phyloP scores from a whole-genome alignment of 2,113 vertebrate genomes.

The Copsychus sechellarum region DNA sequence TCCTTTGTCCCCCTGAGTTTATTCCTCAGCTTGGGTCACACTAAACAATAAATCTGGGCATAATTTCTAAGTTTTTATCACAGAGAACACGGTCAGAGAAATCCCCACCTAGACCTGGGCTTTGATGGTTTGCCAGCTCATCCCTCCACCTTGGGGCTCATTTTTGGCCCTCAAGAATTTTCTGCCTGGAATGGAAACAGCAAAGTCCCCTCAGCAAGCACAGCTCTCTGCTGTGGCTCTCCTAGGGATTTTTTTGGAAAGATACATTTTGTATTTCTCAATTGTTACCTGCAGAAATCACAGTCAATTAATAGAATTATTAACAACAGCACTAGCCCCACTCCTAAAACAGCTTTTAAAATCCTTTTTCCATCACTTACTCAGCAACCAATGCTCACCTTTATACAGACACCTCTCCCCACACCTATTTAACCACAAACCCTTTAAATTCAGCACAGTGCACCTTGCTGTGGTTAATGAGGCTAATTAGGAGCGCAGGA shows the following conservation, averaged over 20 bases:
- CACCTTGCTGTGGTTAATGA: neutral
- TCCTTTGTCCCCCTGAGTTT: rapidly evolving
- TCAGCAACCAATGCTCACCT: neutral
- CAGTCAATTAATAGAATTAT: rapidly evolving
- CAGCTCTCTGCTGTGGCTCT: neutral
- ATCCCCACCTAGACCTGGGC: neutral
- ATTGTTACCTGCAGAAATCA: neutral
- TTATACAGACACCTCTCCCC: neutral
- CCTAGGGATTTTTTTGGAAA: neutral
- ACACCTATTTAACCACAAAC: neutral
- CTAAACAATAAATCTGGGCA: neutral
- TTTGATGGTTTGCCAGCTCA: neutral
- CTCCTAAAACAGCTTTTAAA: neutral
- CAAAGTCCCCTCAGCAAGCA: neutral
- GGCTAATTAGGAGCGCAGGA: neutral
- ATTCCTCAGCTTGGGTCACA: rapidly evolving
- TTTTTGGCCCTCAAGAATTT: neutral
- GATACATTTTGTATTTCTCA: neutral
- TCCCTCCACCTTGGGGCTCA: rapidly evolving
- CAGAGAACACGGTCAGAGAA: rapidly evolving
- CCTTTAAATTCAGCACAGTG: neutral
- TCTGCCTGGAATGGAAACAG: neutral
- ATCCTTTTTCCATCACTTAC: rapidly evolving
- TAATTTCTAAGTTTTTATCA: neutral
- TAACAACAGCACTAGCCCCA: neutral